Percentiles rank a stretch among this genome's conserved stretches.
phyloP scores from a whole-genome alignment of 2,888 invertebrate species.

The Arrhopalites spinosus region DNA sequence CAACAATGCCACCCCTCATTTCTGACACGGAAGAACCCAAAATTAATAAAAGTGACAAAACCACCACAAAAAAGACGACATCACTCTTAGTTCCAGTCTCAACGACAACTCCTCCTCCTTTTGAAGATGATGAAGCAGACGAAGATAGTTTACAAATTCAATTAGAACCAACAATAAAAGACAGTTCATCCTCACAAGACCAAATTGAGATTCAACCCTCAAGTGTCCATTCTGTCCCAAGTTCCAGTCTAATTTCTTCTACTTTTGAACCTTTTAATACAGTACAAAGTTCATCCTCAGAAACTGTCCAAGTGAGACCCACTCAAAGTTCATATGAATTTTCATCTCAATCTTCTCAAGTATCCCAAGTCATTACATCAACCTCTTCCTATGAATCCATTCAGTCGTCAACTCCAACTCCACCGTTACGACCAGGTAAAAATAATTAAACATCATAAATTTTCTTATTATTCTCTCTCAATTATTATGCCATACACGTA shows the following conservation, averaged over 20 bases:
- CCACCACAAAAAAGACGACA: constrained; percentile 12
- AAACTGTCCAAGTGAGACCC: constrained; percentile 20
- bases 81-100: constrained; percentile 30
- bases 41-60: constrained; percentile 2
- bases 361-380: too few species aligned
- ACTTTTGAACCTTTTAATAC: neutral
- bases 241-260: neutral
- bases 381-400: neutral
- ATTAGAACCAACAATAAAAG: neutral
- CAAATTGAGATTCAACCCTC: constrained; percentile 40
- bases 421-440: constrained; percentile 53
- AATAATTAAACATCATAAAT: neutral
- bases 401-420: constrained; percentile 42
- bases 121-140: constrained; percentile 35
- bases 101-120: constrained; percentile 3
- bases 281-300: neutral
- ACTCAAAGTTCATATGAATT: constrained; percentile 39
- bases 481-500: neutral
- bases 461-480: neutral
- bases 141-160: constrained; percentile 7
- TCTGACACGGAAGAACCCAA: constrained; percentile 5
- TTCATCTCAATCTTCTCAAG: neutral
- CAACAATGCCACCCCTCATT: constrained; percentile 30
- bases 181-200: constrained; percentile 11
- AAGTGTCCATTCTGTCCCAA: neutral